Base-by-base conservation (phyloP, 2,797 vertebrate genomes). In the Phylloscopus collybita region DNA sequence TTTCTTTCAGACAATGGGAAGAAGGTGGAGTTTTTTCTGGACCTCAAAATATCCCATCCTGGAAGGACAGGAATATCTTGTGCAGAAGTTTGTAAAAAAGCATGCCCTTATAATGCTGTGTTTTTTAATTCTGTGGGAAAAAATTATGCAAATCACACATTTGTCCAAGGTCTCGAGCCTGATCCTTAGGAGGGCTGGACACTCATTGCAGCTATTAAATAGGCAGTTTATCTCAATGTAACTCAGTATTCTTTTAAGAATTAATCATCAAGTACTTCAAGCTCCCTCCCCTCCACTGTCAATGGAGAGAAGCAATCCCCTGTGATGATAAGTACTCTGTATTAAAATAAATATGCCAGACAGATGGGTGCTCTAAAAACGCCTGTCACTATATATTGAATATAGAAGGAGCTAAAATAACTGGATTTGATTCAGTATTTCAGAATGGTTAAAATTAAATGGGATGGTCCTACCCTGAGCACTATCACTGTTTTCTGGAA, bases 331-430 rank as follows among this genome's bases (percentile, higher is more conserved):
- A 16, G 19, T 34, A 56, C 57, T 70, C 57, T 36, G 16, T 81
- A 51, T 89, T 91, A 91, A 92, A 91, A 70, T 66, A 88, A 90
- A n/a, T 66, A 50, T 27, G 60, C 76, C 80, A 94, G 84, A 80
- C 65, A 92, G 80, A 92, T 78, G 61, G 65, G 61, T 80, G 65
- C 27, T 89, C 78, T 81, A 71, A 89, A 94, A 94, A 62, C 1
- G 66, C 70, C 45, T 79, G 19, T n/a, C 59, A 56, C 73, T 88
- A 20, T 60, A 60, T 51, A 27, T 66, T 44, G 36, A 62, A 54
- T 66, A 30, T 30, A 74, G 61, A 86, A 86, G 49, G 65, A 91
- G 23, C 32, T 70, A 83, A 92, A 91, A 83, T 78, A 86, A 80
- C 87, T 66, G 12, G 6, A 80, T 86, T 91, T 74, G 25, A 71